Evolutionary conservation across 2,888 invertebrate species (phyloP).

Genomic region (Alloplasta piceator): DNA sequence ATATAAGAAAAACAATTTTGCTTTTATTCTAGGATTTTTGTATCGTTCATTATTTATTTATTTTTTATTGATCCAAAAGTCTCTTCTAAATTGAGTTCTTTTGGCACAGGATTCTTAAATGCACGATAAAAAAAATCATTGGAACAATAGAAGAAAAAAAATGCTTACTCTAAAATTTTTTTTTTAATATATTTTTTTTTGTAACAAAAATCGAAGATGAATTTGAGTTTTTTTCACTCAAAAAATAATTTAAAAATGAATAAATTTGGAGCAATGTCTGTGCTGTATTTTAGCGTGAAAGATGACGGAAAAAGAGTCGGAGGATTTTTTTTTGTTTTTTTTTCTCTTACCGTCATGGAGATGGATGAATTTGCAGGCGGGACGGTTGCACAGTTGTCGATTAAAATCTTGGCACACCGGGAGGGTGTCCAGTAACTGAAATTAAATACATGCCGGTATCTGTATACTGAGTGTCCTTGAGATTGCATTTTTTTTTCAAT

Average conservation of each 20-base stretch:
- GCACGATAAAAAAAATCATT: no score
- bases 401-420: conserved; percentile 99
- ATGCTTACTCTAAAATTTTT: no score
- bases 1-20: no score
- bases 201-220: not conserved
- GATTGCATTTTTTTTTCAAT: conserved; percentile 27
- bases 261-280: not conserved
- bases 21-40: no score
- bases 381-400: conserved; percentile 97
- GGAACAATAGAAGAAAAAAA: no score
- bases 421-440: conserved; percentile 99
- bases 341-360: conserved; percentile 94
- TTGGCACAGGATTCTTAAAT: no score
- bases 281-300: not conserved
- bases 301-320: not conserved
- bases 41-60: no score
- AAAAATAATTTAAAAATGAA: not conserved
- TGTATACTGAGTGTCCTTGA: conserved; percentile 70
- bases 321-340: not conserved
- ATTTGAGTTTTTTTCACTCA: conserved; percentile 21
- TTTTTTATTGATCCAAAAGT: no score
- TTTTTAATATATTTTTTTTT: no score
- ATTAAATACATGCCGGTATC: conserved; percentile 83
- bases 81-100: no score
- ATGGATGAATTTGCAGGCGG: conserved; percentile 99